Evolutionary conservation across 2,113 vertebrate species (phyloP), one percentile per base, ranked within the genome.

Genomic region (Seriola quinqueradiata): DNA sequence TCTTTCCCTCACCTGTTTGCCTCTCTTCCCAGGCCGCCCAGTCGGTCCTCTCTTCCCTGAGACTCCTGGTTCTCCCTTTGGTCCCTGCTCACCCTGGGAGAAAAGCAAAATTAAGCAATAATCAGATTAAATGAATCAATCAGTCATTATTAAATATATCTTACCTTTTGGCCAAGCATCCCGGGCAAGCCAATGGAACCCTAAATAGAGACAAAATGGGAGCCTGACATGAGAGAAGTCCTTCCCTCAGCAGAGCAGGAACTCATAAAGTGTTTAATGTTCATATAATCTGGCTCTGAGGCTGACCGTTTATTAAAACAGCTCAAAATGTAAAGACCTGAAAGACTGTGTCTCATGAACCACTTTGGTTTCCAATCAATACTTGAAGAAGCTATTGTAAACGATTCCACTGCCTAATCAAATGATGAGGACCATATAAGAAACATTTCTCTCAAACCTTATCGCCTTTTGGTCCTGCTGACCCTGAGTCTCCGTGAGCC

Each of bases 91-190:
- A 6, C 94, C 94, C 94, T 94, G 66, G 6, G 13, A 80, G 42
- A 75, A 17, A 54, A 77, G 25, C 10, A 69, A 46, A 34, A 66
- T 36, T 65, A 17, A 70, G 19, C 14, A 76, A 54, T 48, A 34
- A 32, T 58, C 10, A 63, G 3, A 58, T 50, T 13, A 46, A 64
- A 66, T 70, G 10, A 50, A 42, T 42, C 40, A 65, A 50, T 32
- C 0, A 6, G 16, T 3, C 8, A 48, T 21, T 34, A 16, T n/a
- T 63, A 17, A 64, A 57, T 64, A 13, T 42, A 48, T 14, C 70
- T 44, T 77, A 93, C 93, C 91, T 94, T 94, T 69, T 94, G 92
- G 32, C 94, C 94, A 9, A 94, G 91, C 90, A 94, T 93, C 70
- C 94, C 94, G 9, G 93, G 86, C 77, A 93, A 84, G 80, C 92